Base-by-base conservation (phyloP, 2,888 invertebrate species). In the Dasypolia templi region DNA sequence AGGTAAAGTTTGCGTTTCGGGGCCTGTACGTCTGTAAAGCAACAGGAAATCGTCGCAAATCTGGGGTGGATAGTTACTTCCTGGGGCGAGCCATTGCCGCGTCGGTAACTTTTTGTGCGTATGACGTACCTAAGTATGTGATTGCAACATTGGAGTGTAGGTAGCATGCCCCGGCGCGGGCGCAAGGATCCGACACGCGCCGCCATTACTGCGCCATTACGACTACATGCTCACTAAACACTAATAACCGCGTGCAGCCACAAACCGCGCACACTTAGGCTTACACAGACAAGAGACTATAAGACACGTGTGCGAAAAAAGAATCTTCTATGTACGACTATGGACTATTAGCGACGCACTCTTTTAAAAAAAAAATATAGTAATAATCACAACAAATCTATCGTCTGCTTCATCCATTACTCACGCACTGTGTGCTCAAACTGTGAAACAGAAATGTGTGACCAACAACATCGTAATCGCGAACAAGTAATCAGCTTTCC, bases 141-240 rank as follows among this genome's bases (percentile, higher is more conserved):
- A 17, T 61, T 7, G 29, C 49, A 51, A 19, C 35, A 59, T 9
- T 46, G 11, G 39, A 69, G 22, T 42, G 53, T n/a, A 22, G 58
- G 32, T 22, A 58, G 22, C 32, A 32, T 22, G 29, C 35, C 14
- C 14, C 26, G 46, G 6, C 26, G 17, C 14, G n/a, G 22, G 56
- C 46, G 56, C 39, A 14, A 22, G n/a, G 26, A 35, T 56, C 46
- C 64, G 11, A 19, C 63, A 35, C 55, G 71, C 56, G 49, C 46
- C 22, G 49, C 49, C 49, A n/a, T 49, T 22, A 49, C 49, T 49
- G 22, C 56, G 46, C 64, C 71, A 63, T 63, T 22, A 56, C 26
- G 3, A 4, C 42, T 26, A 44, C 44, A 32, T 51, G 55, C 22
- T 49, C n/a, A n/a, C n/a, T n/a, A n/a, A n/a, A n/a, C 55, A 63